Conservation (phyloP, 2,888 invertebrate genomes). For the Odontothrips loti region DNA sequence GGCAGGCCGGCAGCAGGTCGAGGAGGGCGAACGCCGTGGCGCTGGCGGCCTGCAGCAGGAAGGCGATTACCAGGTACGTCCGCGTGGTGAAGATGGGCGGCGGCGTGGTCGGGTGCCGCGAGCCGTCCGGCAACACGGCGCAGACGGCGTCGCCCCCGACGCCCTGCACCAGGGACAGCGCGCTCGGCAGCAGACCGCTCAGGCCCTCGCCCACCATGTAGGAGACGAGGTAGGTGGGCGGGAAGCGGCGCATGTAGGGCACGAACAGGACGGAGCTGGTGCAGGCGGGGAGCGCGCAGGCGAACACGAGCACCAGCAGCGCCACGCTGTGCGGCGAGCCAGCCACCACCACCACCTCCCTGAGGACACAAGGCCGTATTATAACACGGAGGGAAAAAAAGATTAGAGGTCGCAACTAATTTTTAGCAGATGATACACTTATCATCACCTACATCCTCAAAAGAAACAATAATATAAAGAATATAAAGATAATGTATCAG, state of each 20-base stretch:
- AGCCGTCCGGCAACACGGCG: no score
- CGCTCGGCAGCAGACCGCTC: constrained; percentile 62
- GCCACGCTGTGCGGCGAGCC: constrained; percentile 41
- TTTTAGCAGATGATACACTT: no score
- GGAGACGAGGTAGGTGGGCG: constrained; percentile 58
- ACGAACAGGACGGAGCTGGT: constrained; percentile 65
- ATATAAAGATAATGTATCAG: no score
- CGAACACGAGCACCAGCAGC: constrained; percentile 52
- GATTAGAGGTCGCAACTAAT: no score
- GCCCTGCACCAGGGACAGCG: constrained; percentile 60
- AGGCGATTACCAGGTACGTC: constrained; percentile 53
- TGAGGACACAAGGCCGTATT: no score
- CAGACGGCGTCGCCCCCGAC: constrained; percentile 51
- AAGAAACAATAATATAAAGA: no score
- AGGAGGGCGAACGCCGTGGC: constrained; percentile 52
- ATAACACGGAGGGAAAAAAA: no score
- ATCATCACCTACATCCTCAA: no score
- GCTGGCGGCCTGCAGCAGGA: constrained; percentile 50
- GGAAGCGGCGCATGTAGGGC: constrained; percentile 60
- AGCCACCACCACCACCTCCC: no score
- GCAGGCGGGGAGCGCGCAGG: constrained; percentile 59
- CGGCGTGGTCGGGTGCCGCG: constrained; percentile 41
- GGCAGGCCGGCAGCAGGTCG: constrained; percentile 45
- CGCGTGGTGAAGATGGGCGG: constrained; percentile 52
- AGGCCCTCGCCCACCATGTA: constrained; percentile 63